These are phyloP conservation scores for Neosilurus hyrtlii DNA, from an alignment of 2,797 vertebrate genomes.

Conservation along the genomic window DNA sequence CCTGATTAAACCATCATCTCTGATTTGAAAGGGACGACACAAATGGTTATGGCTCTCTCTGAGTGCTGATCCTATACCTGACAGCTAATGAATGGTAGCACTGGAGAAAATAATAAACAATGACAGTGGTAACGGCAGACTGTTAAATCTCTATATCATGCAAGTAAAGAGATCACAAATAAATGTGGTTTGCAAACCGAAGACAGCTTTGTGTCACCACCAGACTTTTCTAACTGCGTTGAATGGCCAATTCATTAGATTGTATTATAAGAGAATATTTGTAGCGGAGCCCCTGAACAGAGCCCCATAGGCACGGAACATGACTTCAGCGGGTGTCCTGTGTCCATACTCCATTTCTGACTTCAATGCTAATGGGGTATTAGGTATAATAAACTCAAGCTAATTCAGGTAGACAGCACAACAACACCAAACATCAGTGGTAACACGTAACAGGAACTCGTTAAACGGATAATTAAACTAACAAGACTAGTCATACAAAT, in stretches of 20 bases:
- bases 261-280: not conserved
- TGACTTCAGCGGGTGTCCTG: too few relatives aligned
- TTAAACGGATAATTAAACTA: too few relatives aligned
- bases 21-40: conserved; percentile 70
- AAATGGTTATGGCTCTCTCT: conserved; percentile 68
- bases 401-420: too few relatives aligned
- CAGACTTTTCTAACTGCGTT: conserved; percentile 10
- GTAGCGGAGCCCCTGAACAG: too few relatives aligned
- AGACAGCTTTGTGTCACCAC: not conserved
- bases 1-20: conserved; percentile 79
- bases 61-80: conserved; percentile 53
- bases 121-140: conserved; percentile 37
- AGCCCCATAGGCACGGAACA: too few relatives aligned
- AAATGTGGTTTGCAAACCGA: not conserved
- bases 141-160: conserved; percentile 49
- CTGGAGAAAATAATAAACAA: conserved; percentile 57
- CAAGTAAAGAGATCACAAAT: conserved; percentile 4
- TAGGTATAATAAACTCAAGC: too few relatives aligned
- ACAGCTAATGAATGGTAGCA: conserved; percentile 60
- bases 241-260: not conserved
- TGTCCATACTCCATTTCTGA: too few relatives aligned
- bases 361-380: too few relatives aligned
- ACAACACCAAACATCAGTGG: too few relatives aligned
- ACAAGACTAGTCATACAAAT: too few relatives aligned
- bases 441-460: too few relatives aligned